phyloP scores from a whole-genome alignment of 2,888 invertebrate species.

The Reticulitermes lucifugus region DNA sequence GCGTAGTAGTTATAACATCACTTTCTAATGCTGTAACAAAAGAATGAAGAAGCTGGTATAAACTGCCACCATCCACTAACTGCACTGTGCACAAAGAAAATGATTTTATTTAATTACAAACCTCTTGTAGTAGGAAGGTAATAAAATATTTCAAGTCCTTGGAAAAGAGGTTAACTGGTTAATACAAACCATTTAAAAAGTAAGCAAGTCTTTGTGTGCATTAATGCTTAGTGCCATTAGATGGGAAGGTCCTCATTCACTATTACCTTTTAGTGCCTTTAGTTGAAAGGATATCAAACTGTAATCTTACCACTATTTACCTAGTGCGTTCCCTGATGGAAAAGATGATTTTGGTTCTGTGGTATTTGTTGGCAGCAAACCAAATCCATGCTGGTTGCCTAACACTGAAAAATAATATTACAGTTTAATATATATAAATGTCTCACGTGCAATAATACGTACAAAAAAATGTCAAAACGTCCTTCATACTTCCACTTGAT shows the following conservation, averaged over 20 bases:
- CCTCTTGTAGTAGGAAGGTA: slow-evolving; percentile 33
- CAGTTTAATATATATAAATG: no score
- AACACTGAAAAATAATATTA: slow-evolving; percentile 38
- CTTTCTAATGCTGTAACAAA: background rate
- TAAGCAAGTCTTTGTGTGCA: background rate
- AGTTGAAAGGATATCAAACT: slow-evolving; percentile 37
- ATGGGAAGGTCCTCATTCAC: background rate
- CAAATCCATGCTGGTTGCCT: slow-evolving; percentile 48
- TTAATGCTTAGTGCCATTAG: slow-evolving; percentile 2
- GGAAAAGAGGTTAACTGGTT: slow-evolving; percentile 44
- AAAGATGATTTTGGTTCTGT: slow-evolving; percentile 43
- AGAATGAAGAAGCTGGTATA: background rate
- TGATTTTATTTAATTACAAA: slow-evolving; percentile 28
- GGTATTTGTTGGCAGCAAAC: slow-evolving; percentile 43
- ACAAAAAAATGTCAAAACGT: no score
- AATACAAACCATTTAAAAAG: slow-evolving; percentile 34
- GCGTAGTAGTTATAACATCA: background rate
- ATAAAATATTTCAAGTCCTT: slow-evolving; percentile 41
- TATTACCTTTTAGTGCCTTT: slow-evolving; percentile 22
- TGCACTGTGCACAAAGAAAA: background rate
- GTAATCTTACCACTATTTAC: slow-evolving; percentile 51
- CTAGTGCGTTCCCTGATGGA: slow-evolving; percentile 48
- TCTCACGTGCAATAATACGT: no score
- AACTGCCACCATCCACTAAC: background rate
- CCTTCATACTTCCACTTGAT: no score